Percentiles rank a stretch among this genome's conserved stretches.
phyloP scores from a whole-genome alignment of 1,140 invertebrate genomes.

The Macrosteles quadrilineatus region DNA sequence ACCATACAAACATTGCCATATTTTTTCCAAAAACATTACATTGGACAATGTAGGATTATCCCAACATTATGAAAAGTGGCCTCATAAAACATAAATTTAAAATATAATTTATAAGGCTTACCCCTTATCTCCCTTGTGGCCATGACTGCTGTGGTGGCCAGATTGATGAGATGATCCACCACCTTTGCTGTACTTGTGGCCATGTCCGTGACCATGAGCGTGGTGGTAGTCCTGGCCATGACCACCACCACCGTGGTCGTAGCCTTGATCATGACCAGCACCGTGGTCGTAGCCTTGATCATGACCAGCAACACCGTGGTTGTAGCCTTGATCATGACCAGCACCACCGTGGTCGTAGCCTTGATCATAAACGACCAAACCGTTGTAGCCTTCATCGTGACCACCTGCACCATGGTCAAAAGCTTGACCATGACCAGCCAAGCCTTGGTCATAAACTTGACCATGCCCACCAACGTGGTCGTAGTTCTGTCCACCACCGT shows the following conservation, averaged over 20 bases:
- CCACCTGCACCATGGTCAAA: constrained; percentile 42
- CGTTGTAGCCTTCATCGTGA: constrained; percentile 46
- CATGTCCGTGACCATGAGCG: neutral
- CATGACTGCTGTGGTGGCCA: constrained; percentile 58
- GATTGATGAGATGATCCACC: constrained; percentile 59
- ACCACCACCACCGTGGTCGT: neutral
- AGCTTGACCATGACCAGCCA: neutral
- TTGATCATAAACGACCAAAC: neutral
- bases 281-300: constrained; percentile 42
- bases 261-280: neutral
- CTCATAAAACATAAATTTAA: no score
- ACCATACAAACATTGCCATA: no score
- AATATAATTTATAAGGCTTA: no score
- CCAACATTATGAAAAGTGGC: no score
- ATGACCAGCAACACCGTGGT: constrained; percentile 46
- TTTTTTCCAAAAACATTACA: no score
- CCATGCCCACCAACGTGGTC: constrained; percentile 7
- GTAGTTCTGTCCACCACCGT: constrained; percentile 48
- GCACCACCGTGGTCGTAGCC: neutral
- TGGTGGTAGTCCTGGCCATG: neutral
- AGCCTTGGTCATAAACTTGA: no score
- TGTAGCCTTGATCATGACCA: neutral
- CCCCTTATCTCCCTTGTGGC: constrained; percentile 59
- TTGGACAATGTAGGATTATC: no score
- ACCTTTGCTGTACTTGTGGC: constrained; percentile 51